These are phyloP conservation scores for Caenorhabditis brenneri DNA, from an alignment of 1,140 invertebrate genomes.

Conservation along the genomic window DNA sequence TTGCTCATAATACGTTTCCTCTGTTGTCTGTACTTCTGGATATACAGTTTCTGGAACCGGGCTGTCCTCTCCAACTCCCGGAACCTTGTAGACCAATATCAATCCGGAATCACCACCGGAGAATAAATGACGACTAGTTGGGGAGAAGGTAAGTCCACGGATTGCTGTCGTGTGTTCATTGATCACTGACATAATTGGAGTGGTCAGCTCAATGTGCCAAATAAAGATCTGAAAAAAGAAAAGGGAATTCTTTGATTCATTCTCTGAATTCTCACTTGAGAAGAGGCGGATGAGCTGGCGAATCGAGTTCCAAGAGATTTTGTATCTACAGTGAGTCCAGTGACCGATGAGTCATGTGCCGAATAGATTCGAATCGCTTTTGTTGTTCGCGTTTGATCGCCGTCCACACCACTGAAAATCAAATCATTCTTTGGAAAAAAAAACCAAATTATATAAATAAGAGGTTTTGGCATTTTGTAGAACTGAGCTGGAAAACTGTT, in stretches of 20 bases:
- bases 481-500: no score
- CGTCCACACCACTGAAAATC: background rate
- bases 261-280: background rate
- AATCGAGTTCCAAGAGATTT: slow-evolving; percentile 9
- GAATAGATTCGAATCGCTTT: slow-evolving; percentile 11
- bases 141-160: background rate
- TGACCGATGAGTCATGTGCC: background rate
- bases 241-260: background rate
- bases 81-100: background rate
- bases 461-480: no score
- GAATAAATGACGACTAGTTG: slow-evolving; percentile 28
- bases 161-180: background rate
- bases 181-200: slow-evolving; percentile 2
- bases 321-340: background rate
- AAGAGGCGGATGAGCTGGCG: background rate
- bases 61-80: background rate
- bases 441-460: no score
- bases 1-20: background rate
- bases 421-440: no score
- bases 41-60: background rate
- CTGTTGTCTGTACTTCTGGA: background rate
- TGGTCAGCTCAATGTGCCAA: slow-evolving; percentile 19
- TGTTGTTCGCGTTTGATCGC: background rate
- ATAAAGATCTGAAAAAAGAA: background rate
- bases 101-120: slow-evolving; percentile 37